Evolutionary conservation across 2,888 invertebrate species (phyloP), one percentile per base, ranked within the genome.

Genomic region (Pristionchus fissidentatus): DNA sequence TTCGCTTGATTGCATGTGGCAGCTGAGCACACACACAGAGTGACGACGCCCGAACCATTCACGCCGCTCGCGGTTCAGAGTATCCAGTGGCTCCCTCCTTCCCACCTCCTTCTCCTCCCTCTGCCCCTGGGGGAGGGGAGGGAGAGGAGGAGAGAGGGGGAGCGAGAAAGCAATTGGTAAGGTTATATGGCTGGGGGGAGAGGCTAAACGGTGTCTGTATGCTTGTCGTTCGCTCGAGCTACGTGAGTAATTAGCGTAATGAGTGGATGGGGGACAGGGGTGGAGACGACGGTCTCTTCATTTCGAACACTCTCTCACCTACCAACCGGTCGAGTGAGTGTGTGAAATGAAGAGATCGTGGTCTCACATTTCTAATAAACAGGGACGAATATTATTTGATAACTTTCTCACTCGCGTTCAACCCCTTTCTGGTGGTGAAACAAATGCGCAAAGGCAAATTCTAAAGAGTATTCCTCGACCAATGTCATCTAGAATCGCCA

Each of bases 1-100:
- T 57, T 38, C 79, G 35, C 57, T 55, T 55, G 79, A 79, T 57
- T 75, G 75, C 75, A 75, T 75, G 75, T 29, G 43, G 75, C 75
- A 75, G 75, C 75, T 75, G 75, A 75, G 75, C 49, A 75, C 38
- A 75, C 46, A 43, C 8, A 35, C 38, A 29, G 41, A 55, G 66
- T n/a, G 75, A 57, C 66, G 38, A 38, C 66, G 29, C 66, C 66
- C n/a, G n/a, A n/a, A n/a, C n/a, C 66, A 66, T 66, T 66, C 66
- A 66, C 66, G 38, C 66, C n/a, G n/a, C n/a, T n/a, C n/a, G 22
- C 62, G 26, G 29, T n/a, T 26, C 15, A 66, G 66, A 66, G 66
- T 66, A 66, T 66, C 66, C 66, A 38, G 55, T 41, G 73, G 41
- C 43, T 38, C 46, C 0, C 75, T 75, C 75, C 22, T 26, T 38